A percentile compares a stretch with the other conserved stretches of the same genome.
Evolutionary conservation across 2,797 vertebrate species (phyloP).

Genomic region (Falco berigora): DNA sequence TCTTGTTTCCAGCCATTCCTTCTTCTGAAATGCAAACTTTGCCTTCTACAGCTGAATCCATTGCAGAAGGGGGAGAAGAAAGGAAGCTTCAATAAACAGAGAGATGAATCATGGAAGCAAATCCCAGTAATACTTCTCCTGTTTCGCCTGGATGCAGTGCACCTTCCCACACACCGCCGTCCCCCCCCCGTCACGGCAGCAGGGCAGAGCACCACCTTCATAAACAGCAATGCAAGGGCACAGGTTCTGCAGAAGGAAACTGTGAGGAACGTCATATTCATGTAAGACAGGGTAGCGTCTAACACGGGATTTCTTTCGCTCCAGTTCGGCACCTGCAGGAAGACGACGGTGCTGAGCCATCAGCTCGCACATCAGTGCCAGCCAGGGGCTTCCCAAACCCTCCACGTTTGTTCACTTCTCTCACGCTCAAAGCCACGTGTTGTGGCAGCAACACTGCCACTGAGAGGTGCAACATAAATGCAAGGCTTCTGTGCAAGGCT

Average conservation of each 20-base stretch:
- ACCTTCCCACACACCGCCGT: background rate
- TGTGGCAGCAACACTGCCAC: accelerated
- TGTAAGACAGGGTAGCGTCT: accelerated
- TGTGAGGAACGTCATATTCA: accelerated
- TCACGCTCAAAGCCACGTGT: accelerated
- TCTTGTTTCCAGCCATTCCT: background rate
- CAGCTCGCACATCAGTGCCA: background rate
- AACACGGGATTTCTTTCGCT: accelerated
- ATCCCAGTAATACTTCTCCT: accelerated
- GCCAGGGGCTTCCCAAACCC: background rate
- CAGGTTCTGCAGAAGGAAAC: background rate
- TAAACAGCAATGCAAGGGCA: background rate
- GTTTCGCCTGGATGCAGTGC: background rate
- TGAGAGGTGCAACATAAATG: accelerated
- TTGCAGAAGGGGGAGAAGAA: background rate
- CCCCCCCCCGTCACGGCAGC: background rate
- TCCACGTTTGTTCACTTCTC: background rate
- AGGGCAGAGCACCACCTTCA: background rate
- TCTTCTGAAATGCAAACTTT: background rate
- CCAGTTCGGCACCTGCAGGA: background rate
- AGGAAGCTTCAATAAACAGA: background rate
- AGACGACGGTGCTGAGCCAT: background rate
- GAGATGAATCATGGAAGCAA: background rate
- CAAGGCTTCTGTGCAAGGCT: background rate
- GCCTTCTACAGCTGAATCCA: background rate